Base-by-base conservation (phyloP, 2,888 invertebrate genomes). In the Parnassius orleans region DNA sequence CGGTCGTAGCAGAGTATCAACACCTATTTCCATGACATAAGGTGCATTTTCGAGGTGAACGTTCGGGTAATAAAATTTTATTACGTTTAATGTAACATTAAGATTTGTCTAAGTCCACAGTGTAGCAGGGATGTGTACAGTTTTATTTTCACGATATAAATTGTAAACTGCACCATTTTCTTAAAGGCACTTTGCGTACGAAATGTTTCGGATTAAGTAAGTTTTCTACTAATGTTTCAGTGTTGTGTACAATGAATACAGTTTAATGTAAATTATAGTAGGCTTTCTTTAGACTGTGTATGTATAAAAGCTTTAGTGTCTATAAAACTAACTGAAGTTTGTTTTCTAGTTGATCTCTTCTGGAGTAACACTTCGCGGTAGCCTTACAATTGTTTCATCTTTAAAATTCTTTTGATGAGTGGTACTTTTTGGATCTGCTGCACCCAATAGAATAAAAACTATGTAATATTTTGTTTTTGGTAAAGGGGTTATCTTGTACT, bases 271-370 rank as follows among this genome's bases (percentile, higher is more conserved):
- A 46, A 46, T 12, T 72, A 72, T 54, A 15, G 15, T 54, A 54
- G 53, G 81, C 80, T 83, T 82, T 68, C 68, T 46, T 70, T 84
- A 86, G 84, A 84, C 81, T 43, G 53, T 43, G 53, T 81, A 83
- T 33, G 33, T 81, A 83, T 80, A 75, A 73, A n/a, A 71, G 72
- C 53, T 65, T 61, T 24, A 54, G 42, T 43, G 57, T 11, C 14
- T 19, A 50, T 14, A 1, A 33, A 33, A 33, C 33, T 54, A n/a
- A 33, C 47, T 56, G 33, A 44, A 52, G 10, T n/a, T 57, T 56
- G 15, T 44, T 46, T 46, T 55, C 33, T 19, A 41, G 47, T 24
- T 10, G 48, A 57, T 47, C 48, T 57, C 48, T n/a, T 56, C 47
- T 55, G 44, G 24, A 55, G 24, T 55, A 3, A 53, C 12, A 10